A percentile compares a stretch with the other conserved stretches of the same genome.
Conservation (phyloP, 2,888 invertebrate species). For the Priapulus caudatus region DNA sequence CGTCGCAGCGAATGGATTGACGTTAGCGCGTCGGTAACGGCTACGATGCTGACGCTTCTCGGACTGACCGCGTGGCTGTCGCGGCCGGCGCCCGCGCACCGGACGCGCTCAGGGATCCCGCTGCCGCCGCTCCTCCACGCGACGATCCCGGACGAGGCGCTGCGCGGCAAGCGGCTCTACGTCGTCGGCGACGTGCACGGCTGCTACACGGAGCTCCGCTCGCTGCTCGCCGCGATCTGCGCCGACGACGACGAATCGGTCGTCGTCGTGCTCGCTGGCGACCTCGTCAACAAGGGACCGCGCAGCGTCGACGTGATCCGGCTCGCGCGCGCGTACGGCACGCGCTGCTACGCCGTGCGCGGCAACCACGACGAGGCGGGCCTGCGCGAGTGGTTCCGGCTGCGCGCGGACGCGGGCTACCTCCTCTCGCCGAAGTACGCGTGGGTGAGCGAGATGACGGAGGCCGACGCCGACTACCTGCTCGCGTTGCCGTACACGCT, state of each 20-base stretch:
- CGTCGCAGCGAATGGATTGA: too few relatives aligned
- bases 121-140: constrained; percentile 18
- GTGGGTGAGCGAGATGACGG: constrained; percentile 30
- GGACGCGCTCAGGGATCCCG: not conserved
- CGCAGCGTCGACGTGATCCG: constrained; percentile 29
- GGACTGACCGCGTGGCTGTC: constrained; percentile 28
- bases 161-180: constrained; percentile 27
- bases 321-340: constrained; percentile 18
- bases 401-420: constrained; percentile 17
- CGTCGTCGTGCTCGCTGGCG: constrained; percentile 32
- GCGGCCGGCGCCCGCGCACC: too few relatives aligned
- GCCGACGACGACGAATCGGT: constrained; percentile 18
- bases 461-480: constrained; percentile 30
- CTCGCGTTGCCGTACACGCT: constrained; percentile 36
- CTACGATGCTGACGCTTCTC: constrained; percentile 26
- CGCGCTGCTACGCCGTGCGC: constrained; percentile 26
- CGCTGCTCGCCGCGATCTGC: constrained; percentile 25
- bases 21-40: too few relatives aligned
- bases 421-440: constrained; percentile 23
- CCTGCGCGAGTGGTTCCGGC: constrained; percentile 24
- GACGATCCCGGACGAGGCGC: constrained; percentile 19
- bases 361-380: constrained; percentile 37
- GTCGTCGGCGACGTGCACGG: constrained; percentile 39
- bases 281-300: constrained; percentile 38
- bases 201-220: constrained; percentile 33